These are phyloP conservation scores for Phyto melanocephala DNA, from an alignment of 2,888 invertebrate species.

Conservation along the genomic window DNA sequence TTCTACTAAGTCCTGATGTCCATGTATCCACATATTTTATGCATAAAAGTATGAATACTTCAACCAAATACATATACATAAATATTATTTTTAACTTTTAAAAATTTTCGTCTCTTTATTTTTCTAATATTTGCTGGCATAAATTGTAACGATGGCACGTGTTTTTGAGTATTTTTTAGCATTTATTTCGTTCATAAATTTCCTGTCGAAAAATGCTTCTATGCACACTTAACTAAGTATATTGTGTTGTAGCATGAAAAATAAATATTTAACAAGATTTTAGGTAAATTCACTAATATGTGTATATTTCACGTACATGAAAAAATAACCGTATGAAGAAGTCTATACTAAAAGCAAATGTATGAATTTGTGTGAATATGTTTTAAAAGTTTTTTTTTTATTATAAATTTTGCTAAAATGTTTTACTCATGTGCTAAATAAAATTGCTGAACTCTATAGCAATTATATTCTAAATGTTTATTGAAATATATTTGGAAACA, in stretches of 20 bases:
- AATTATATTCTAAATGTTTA: not conserved
- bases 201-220: not conserved
- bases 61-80: too few relatives aligned
- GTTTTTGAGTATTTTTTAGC: conserved; percentile 16
- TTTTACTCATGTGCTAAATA: conserved; percentile 4
- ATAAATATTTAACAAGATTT: not conserved
- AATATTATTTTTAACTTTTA: too few relatives aligned
- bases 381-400: too few relatives aligned
- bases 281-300: not conserved
- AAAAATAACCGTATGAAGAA: too few relatives aligned
- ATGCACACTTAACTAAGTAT: not conserved
- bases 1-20: not conserved
- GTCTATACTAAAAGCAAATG: too few relatives aligned
- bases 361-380: not conserved
- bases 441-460: not conserved
- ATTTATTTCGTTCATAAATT: conserved; percentile 25
- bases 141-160: conserved; percentile 20
- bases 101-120: not conserved
- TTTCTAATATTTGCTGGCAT: not conserved
- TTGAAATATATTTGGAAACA: not conserved
- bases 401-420: not conserved
- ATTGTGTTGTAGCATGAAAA: not conserved
- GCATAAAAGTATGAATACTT: too few relatives aligned
- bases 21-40: too few relatives aligned
- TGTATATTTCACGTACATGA: not conserved